Conservation (phyloP, 2,797 vertebrate species). For the Pseudocheirus occidentalis region DNA sequence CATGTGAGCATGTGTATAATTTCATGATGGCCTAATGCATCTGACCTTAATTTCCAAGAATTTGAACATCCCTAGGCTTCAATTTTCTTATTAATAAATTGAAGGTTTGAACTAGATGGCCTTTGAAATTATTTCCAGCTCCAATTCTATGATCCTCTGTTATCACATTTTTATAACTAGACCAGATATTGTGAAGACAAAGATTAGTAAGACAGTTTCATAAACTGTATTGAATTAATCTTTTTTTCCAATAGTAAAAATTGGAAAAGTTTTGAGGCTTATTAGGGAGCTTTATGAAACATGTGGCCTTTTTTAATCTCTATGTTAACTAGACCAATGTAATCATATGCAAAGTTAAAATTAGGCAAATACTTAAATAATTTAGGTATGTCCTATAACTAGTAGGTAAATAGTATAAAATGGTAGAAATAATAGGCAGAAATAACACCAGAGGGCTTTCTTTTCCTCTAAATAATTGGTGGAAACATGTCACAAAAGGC, state of each 20-base stretch:
- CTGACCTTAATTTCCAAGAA: neutral
- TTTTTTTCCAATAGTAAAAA: conserved; percentile 24
- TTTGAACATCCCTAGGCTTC: neutral
- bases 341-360: conserved; percentile 27
- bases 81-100: neutral
- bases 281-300: conserved; percentile 20
- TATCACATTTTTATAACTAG: neutral
- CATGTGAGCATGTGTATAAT: too few relatives aligned
- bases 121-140: neutral
- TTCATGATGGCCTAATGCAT: neutral
- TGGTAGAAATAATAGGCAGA: neutral
- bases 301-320: conserved; percentile 15
- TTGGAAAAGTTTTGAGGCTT: neutral
- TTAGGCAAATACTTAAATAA: conserved; percentile 37
- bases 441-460: neutral
- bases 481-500: neutral
- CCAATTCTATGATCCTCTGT: neutral
- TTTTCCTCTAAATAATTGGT: neutral
- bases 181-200: neutral
- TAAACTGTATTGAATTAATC: neutral
- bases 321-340: conserved; percentile 35
- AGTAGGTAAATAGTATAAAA: neutral
- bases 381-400: neutral
- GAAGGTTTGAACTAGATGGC: neutral
- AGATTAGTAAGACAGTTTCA: neutral